Evolutionary conservation across 1,140 invertebrate species (phyloP).

Genomic region (Antheraea mylitta): DNA sequence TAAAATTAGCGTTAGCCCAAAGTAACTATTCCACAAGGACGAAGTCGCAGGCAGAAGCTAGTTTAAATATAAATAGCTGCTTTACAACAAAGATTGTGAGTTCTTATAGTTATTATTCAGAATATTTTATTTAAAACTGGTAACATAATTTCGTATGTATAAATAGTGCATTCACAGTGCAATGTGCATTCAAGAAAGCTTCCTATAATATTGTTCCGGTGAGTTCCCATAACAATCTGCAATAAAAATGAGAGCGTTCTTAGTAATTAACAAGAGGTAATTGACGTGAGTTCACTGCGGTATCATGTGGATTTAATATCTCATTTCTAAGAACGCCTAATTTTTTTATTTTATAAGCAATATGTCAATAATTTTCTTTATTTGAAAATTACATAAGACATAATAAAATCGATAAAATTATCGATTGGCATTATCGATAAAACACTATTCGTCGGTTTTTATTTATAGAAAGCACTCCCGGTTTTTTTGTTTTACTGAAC

Average conservation of each 20-base stretch:
- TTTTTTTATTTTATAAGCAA: background rate
- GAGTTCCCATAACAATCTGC: conserved; percentile 49
- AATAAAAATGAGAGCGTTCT: conserved; percentile 44
- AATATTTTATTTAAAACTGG: background rate
- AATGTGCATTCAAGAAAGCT: conserved; percentile 21
- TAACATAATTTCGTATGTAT: background rate
- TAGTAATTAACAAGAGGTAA: conserved; percentile 52
- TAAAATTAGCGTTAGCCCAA: no score
- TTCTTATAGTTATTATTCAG: background rate
- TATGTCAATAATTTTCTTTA: background rate
- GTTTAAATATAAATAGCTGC: no score
- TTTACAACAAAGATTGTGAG: background rate
- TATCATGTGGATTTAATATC: background rate
- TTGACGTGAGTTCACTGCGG: conserved; percentile 34
- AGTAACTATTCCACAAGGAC: no score
- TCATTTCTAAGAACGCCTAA: background rate
- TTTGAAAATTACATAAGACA: no score
- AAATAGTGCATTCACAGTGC: background rate
- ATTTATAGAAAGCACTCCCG: no score
- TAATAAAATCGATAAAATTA: no score
- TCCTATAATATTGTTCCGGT: conserved; percentile 68
- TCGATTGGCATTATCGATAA: no score
- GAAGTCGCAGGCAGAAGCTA: no score
- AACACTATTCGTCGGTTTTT: no score
- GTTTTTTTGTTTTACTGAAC: no score